Evolutionary conservation across 2,797 vertebrate genomes (phyloP).

Genomic region (Aythya fuligula): DNA sequence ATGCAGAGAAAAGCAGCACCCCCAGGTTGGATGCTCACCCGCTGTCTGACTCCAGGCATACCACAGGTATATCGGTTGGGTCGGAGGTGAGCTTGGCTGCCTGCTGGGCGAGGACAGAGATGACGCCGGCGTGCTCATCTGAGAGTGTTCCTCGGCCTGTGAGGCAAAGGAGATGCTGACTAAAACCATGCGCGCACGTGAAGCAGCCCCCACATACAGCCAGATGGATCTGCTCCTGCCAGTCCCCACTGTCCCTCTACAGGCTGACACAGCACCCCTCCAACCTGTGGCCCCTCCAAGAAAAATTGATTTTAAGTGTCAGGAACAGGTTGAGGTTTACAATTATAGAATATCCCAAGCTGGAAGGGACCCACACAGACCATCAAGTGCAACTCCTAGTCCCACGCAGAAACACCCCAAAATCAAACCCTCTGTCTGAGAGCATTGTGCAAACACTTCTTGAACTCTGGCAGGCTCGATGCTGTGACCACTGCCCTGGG

Average conservation of each 20-base stretch:
- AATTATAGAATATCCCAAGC: background rate
- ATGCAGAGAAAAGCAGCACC: background rate
- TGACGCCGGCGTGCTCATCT: slow-evolving; percentile 92
- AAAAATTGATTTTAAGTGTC: accelerated
- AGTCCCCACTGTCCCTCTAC: accelerated
- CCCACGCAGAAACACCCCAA: background rate
- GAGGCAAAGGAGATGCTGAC: accelerated
- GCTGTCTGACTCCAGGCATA: slow-evolving; percentile 93
- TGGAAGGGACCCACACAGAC: background rate
- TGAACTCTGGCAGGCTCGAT: no score
- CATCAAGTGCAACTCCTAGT: background rate
- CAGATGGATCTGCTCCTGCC: background rate
- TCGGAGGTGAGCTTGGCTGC: slow-evolving; percentile 90
- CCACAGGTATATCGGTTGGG: slow-evolving; percentile 91
- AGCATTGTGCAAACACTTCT: background rate
- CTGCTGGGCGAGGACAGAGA: slow-evolving; percentile 93
- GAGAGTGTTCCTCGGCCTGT: slow-evolving; percentile 92
- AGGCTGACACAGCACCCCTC: accelerated
- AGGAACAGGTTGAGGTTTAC: accelerated
- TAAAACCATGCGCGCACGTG: accelerated
- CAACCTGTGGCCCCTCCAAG: accelerated
- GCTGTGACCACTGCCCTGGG: no score
- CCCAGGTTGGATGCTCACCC: slow-evolving; percentile 81
- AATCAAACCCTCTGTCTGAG: background rate
- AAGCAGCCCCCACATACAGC: background rate